Evolutionary conservation across 2,797 vertebrate genomes (phyloP), one percentile per base, ranked within the genome.

Genomic region (Gymnocypris eckloni): DNA sequence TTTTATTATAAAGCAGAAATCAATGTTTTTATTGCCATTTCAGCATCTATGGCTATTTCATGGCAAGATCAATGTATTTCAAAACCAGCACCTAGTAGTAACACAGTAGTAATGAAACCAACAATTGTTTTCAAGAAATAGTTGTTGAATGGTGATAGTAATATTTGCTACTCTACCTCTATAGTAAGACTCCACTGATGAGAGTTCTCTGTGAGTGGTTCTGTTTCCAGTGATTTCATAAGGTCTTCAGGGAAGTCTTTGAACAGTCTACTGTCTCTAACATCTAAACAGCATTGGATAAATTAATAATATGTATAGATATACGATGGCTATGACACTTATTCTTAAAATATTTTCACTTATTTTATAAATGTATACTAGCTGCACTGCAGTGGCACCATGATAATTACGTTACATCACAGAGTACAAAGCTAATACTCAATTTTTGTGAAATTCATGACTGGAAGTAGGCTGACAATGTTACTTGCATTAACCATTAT

Each of bases 111-210:
- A 18, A 28, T 59, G 33, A 56, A 56, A 56, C 22, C 54, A 56
- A 18, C 54, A 56, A 22, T 22, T 56, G 20, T 8, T 56, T 22
- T 56, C 20, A 56, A 56, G 8, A 56, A 56, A 22, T 37, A 50
- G 56, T n/a, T 64, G 7, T 22, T 61, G 43, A 11, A 41, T n/a
- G 72, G 39, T 56, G n/a, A 56, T 56, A 9, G 20, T 28, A 64
- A 64, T 64, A 64, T 66, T 16, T 66, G 70, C n/a, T 22, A 39
- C 81, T 77, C 0, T 94, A 99, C 98, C 97, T 92, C 85, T 79
- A 93, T 15, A 0, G 95, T 93, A 45, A 99, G 79, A 87, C 98
- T 98, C 96, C 96, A 98, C 15, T 25, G 20, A 89, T 99, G 98
- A 43, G 94, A 94, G 93, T 99, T 97, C 66, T 94, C 95, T 0